A percentile compares a stretch with the other conserved stretches of the same genome.
Conservation (phyloP, 2,113 vertebrate species). For the Dasyprocta punctata region DNA sequence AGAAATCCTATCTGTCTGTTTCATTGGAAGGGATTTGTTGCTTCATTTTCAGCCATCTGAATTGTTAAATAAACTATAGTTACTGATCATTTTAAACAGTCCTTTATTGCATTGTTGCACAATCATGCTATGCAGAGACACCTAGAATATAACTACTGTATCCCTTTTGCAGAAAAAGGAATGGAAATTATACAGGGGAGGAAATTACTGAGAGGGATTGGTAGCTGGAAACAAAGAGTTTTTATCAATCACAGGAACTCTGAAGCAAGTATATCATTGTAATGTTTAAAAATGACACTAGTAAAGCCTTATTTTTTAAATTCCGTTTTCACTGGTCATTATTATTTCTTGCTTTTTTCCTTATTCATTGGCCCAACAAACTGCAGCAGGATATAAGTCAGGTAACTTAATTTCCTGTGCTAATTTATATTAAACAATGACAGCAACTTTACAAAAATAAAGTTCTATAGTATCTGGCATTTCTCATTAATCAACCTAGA, state of each 20-base stretch:
- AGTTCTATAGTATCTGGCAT: neutral
- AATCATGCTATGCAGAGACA: neutral
- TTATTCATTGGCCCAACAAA: neutral
- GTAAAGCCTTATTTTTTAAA: neutral
- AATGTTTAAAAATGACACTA: neutral
- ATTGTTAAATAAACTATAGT: neutral
- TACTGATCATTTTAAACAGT: neutral
- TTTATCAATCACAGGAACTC: neutral
- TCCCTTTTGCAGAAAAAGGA: neutral
- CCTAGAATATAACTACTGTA: neutral
- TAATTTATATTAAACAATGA: neutral
- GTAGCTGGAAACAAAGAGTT: neutral
- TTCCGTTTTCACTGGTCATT: neutral
- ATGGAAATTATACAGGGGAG: neutral
- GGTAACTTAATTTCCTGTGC: neutral
- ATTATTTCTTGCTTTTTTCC: neutral
- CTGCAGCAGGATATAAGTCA: neutral
- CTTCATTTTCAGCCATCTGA: neutral
- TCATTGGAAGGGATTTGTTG: neutral
- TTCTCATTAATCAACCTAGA: conserved; percentile 32
- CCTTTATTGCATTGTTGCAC: neutral
- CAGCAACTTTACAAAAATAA: neutral
- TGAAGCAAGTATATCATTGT: neutral
- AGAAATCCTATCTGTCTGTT: neutral
- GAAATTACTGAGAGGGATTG: neutral